These are phyloP conservation scores for Avahi laniger DNA, from an alignment of 2,797 vertebrate genomes.

Conservation along the genomic window DNA sequence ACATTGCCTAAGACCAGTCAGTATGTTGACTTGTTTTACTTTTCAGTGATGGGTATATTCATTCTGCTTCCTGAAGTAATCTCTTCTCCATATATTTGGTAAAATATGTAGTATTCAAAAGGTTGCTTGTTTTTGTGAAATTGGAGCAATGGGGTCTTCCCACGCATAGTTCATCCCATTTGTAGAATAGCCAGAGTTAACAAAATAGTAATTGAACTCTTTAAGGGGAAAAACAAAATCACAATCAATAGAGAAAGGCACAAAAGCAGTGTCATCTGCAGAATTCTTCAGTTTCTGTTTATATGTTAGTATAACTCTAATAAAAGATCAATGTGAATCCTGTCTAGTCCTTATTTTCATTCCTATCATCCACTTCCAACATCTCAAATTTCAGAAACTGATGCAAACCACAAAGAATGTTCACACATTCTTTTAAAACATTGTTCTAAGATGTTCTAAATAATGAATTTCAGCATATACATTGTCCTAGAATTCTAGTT, in stretches of 20 bases:
- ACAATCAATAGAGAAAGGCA: neutral
- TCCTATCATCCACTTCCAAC: neutral
- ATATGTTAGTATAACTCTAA: neutral
- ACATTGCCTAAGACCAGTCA: neutral
- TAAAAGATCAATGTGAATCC: neutral
- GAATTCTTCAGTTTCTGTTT: neutral
- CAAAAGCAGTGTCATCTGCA: neutral
- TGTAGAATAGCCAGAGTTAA: neutral
- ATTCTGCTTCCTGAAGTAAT: too few relatives aligned
- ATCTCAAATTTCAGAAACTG: neutral
- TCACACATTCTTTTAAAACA: neutral
- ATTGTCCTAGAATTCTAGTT: neutral
- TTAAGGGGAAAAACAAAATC: neutral
- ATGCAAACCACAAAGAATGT: neutral
- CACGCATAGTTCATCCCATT: neutral
- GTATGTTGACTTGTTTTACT: neutral
- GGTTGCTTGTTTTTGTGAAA: too few relatives aligned
- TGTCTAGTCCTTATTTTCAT: neutral
- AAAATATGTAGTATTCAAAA: too few relatives aligned
- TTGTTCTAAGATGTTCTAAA: neutral
- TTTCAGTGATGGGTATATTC: neutral
- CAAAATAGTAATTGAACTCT: neutral
- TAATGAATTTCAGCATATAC: neutral
- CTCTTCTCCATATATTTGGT: too few relatives aligned
- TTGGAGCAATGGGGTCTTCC: neutral